Evolutionary conservation across 1,140 invertebrate genomes (phyloP).

Genomic region (Drosophila trapezifrons): DNA sequence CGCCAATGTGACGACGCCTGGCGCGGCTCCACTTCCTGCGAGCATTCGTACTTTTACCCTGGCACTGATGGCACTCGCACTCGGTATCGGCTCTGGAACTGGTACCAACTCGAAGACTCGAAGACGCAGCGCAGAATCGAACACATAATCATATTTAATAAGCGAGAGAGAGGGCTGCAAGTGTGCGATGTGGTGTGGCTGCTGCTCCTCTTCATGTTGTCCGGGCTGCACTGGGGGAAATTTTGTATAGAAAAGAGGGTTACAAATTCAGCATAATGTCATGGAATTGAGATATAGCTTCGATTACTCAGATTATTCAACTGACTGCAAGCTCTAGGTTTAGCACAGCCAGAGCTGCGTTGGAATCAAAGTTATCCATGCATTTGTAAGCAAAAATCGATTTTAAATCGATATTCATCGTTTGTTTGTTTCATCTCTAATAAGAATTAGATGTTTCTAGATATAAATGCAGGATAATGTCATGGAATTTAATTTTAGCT

Average conservation of each 20-base stretch:
- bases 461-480: too few species aligned
- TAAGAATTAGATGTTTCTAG: too few species aligned
- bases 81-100: conserved; percentile 4
- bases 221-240: neutral
- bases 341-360: too few species aligned
- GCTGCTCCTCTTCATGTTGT: conserved; percentile 15
- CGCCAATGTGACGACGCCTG: conserved; percentile 79
- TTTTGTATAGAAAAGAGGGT: fast-evolving
- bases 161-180: conserved; percentile 63
- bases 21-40: conserved; percentile 76
- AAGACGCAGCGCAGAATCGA: conserved; percentile 62
- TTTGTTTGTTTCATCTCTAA: too few species aligned
- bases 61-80: neutral
- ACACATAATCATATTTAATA: conserved; percentile 83
- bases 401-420: too few species aligned
- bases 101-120: conserved; percentile 43
- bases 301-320: too few species aligned
- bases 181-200: conserved; percentile 44
- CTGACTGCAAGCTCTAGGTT: too few species aligned
- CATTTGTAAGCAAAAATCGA: too few species aligned
- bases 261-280: neutral
- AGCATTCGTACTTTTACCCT: conserved; percentile 27
- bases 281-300: neutral
- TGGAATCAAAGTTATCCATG: too few species aligned
- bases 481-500: too few species aligned